phyloP scores from a whole-genome alignment of 2,797 vertebrate species.

The Octomys mimax region DNA sequence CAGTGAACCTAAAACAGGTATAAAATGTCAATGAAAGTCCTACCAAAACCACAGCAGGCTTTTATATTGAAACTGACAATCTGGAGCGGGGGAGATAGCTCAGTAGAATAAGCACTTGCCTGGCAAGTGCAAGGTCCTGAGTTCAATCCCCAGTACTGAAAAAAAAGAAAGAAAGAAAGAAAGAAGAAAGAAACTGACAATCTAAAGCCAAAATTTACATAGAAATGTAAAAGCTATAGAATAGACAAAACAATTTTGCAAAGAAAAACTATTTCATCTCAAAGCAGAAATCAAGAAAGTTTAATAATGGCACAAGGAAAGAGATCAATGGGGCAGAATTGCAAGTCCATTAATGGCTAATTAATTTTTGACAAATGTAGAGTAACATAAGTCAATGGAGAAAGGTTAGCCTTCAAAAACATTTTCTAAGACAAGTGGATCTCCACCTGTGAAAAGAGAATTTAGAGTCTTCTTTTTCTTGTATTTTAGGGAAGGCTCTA shows the following conservation, averaged over 20 bases:
- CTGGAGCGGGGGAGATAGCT: neutral
- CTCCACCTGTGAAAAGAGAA: conserved; percentile 10
- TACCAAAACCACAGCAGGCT: neutral
- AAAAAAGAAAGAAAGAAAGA: too few species aligned
- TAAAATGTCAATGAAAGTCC: neutral
- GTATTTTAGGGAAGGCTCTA: too few species aligned
- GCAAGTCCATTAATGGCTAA: neutral
- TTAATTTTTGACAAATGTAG: conserved; percentile 50
- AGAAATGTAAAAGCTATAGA: conserved; percentile 44
- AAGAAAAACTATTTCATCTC: neutral
- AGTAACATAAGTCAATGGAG: neutral
- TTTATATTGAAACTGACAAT: conserved; percentile 19
- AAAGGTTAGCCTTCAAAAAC: conserved; percentile 20
- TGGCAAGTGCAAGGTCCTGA: too few species aligned
- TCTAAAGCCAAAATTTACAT: neutral
- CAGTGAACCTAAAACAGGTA: neutral
- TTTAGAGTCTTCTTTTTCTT: neutral
- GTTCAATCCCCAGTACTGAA: too few species aligned
- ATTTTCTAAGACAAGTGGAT: neutral
- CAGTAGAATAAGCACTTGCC: too few species aligned
- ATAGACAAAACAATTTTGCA: neutral
- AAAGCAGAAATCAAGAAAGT: conserved; percentile 22
- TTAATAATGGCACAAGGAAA: neutral
- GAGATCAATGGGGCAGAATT: neutral
- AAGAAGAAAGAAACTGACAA: neutral